Evolutionary conservation across 2,888 invertebrate species (phyloP).

Genomic region (Calameuta idolon): DNA sequence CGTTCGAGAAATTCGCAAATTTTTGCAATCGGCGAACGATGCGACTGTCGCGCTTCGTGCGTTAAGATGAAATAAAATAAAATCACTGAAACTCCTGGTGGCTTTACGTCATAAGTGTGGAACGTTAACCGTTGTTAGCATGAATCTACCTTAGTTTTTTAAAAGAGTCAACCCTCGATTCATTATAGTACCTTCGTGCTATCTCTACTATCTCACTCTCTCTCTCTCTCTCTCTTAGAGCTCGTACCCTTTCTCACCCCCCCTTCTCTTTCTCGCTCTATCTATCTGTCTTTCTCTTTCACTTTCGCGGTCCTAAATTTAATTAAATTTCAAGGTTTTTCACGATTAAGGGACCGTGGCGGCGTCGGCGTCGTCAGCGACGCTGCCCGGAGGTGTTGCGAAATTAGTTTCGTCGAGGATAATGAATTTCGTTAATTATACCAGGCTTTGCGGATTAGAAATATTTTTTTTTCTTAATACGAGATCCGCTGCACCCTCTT

Average conservation of each 20-base stretch:
- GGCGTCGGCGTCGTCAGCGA: slow-evolving; percentile 14
- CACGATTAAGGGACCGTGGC: slow-evolving; percentile 63
- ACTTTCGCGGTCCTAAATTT: slow-evolving; percentile 65
- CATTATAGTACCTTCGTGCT: slow-evolving; percentile 27
- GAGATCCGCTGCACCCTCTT: too few relatives aligned
- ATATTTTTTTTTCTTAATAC: too few relatives aligned
- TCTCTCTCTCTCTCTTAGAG: slow-evolving; percentile 22
- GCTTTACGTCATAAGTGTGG: slow-evolving; percentile 49
- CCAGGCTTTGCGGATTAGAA: slow-evolving; percentile 28
- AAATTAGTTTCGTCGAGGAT: slow-evolving; percentile 64
- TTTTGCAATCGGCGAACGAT: too few relatives aligned
- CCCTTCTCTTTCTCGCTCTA: background rate
- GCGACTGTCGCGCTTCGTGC: too few relatives aligned
- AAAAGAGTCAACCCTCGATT: slow-evolving; percentile 31
- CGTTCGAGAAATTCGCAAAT: too few relatives aligned
- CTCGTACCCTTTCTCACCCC: slow-evolving; percentile 19
- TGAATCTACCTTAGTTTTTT: slow-evolving; percentile 36
- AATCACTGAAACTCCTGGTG: too few relatives aligned
- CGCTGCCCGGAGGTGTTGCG: slow-evolving; percentile 51
- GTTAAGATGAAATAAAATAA: too few relatives aligned
- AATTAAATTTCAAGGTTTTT: slow-evolving; percentile 67
- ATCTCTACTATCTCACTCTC: slow-evolving; percentile 28
- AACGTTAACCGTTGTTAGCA: slow-evolving; percentile 60
- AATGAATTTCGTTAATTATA: slow-evolving; percentile 66
- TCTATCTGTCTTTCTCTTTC: slow-evolving; percentile 49